Base-by-base conservation (phyloP, 2,113 vertebrate genomes). In the Solea solea region DNA sequence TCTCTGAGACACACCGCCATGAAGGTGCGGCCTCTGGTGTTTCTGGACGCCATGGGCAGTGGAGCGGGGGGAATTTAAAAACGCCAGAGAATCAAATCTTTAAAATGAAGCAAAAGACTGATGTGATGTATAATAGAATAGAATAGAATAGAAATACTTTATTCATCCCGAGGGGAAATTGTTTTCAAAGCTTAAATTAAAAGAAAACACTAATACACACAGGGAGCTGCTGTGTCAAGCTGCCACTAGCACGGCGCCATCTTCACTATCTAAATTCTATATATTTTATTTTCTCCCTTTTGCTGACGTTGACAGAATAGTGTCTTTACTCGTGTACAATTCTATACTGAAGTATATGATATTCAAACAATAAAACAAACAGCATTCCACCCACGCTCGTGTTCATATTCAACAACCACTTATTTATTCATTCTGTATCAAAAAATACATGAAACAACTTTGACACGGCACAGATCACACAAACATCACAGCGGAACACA, bases 1-100 rank as follows among this genome's bases (percentile, higher is more conserved):
- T 97, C 96, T 0, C 94, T 97, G 1, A 93, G 93, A 84, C 95
- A 93, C 73, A 93, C 94, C 0, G 80, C 90, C 84, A 97, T 97
- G 94, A 97, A 97, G 87, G 92, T 97, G 85, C 92, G 96, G 16
- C 85, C 91, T 72, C 85, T 90, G 0, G 72, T 92, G 34, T 95
- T 95, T 76, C 42, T 96, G 42, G 95, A 95, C 15, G 63, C 41
- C 7, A 51, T 80, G 0, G 93, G 91, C 45, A 97, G 96, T 5
- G 95, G 96, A 76, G 91, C 90, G 0, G 94, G 94, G 16, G 88
- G 78, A 27, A 66, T 69, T 3, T 89, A 79, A 54, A 61, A 14
- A 5, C 27, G 40, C 54, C 34, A n/a, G 34, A 50, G 27, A 40
- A 59, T 74, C 15, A 15, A 2, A 8, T 46, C 57, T 34, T 34